A percentile compares a stretch with the other conserved stretches of the same genome.
These are phyloP conservation scores for Acronicta psi DNA, from an alignment of 2,888 invertebrate species.

Conservation along the genomic window DNA sequence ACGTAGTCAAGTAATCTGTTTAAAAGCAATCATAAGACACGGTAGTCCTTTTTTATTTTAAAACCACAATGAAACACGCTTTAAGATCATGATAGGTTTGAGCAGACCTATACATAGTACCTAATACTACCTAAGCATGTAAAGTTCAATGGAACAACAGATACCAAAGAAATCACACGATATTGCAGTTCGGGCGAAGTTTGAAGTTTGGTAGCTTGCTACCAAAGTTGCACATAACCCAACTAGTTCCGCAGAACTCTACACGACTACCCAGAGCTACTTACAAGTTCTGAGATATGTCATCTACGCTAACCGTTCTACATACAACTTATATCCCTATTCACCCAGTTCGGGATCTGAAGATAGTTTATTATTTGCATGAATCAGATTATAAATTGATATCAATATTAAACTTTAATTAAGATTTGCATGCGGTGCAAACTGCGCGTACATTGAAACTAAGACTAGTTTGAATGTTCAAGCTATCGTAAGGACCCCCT, in stretches of 20 bases:
- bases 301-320: conserved; percentile 25
- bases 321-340: conserved; percentile 29
- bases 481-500: no score
- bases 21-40: no score
- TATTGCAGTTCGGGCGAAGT: conserved; percentile 23
- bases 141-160: conserved; percentile 17
- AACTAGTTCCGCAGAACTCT: conserved; percentile 25
- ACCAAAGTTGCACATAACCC: conserved; percentile 29
- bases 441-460: no score
- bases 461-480: no score
- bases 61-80: no score
- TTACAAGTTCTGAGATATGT: conserved; percentile 31
- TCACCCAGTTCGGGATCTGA: conserved; percentile 11
- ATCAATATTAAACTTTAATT: background rate
- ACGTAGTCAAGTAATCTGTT: no score
- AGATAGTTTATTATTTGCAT: conserved; percentile 6
- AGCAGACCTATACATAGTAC: no score
- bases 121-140: no score
- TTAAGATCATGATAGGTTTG: background rate
- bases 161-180: conserved; percentile 21
- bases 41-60: no score
- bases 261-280: conserved; percentile 9
- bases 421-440: background rate
- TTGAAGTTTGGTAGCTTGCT: conserved; percentile 15
- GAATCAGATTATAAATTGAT: background rate